Evolutionary conservation across 1,140 invertebrate species (phyloP).

Genomic region (Scaptomyza pallida): DNA sequence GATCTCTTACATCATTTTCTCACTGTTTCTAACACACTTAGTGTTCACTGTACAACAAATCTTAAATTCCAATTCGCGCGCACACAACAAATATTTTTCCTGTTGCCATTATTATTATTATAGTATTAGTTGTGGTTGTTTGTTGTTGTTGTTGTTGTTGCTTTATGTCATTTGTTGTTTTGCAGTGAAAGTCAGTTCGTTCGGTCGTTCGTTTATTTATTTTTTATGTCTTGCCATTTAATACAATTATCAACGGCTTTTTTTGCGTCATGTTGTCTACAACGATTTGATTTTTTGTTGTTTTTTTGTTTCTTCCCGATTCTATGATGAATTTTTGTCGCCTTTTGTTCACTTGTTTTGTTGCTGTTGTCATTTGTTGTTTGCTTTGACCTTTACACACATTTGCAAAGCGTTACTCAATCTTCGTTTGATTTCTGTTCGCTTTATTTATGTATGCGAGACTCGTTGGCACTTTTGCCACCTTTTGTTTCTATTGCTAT

Average conservation of each 20-base stretch:
- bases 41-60: conserved; percentile 7
- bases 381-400: conserved; percentile 73
- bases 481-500: conserved; percentile 8
- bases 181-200: conserved; percentile 66
- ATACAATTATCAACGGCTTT: conserved; percentile 39
- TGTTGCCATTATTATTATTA: background rate
- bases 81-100: conserved; percentile 27
- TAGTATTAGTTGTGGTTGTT: conserved; percentile 7
- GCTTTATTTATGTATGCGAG: conserved; percentile 67
- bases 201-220: conserved; percentile 59
- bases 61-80: conserved; percentile 41
- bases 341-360: conserved; percentile 18
- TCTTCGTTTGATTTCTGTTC: conserved; percentile 66
- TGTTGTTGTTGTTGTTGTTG: conserved; percentile 13
- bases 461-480: conserved; percentile 27
- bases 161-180: conserved; percentile 57
- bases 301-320: conserved; percentile 18
- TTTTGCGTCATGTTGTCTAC: conserved; percentile 25
- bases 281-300: too few relatives aligned
- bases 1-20: too few relatives aligned
- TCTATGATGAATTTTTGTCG: conserved; percentile 33
- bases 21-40: too few relatives aligned
- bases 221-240: conserved; percentile 39
- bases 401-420: conserved; percentile 69
- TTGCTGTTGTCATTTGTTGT: conserved; percentile 46